phyloP scores from a whole-genome alignment of 2,113 vertebrate genomes.

The Tenebrosternarchus preto region DNA sequence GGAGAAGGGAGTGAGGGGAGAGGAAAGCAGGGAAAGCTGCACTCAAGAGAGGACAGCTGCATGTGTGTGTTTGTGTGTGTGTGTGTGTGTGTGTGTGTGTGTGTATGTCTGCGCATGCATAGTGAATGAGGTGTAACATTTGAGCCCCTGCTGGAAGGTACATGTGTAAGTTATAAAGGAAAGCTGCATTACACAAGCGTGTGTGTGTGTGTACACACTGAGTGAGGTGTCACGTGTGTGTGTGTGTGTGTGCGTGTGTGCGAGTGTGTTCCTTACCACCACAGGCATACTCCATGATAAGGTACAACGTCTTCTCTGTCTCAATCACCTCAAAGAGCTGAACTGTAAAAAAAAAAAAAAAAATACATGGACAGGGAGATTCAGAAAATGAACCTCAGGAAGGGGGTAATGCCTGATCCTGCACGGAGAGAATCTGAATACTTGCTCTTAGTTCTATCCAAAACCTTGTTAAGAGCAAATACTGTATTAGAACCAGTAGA shows the following conservation, averaged over 20 bases:
- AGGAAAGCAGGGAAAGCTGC: neutral
- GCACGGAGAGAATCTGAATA: too few relatives aligned
- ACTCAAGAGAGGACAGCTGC: neutral
- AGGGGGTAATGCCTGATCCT: too few relatives aligned
- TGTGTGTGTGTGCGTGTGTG: neutral
- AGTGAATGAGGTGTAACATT: slow-evolving; percentile 15
- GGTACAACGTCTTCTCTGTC: slow-evolving; percentile 89
- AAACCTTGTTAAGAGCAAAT: too few relatives aligned
- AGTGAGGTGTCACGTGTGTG: neutral
- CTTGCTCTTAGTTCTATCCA: too few relatives aligned
- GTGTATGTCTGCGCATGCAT: neutral
- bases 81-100: neutral
- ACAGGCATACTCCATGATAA: slow-evolving; percentile 91
- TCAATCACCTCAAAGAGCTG: slow-evolving; percentile 92
- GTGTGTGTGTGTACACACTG: neutral
- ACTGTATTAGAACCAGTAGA: too few relatives aligned
- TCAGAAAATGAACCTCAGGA: neutral
- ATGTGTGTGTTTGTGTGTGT: neutral
- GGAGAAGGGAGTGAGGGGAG: slow-evolving; percentile 12
- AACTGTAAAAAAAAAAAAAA: slow-evolving; percentile 70
- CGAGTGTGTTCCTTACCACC: slow-evolving; percentile 67
- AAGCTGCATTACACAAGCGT: neutral
- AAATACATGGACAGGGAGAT: slow-evolving; percentile 30
- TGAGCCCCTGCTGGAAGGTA: slow-evolving; percentile 28
- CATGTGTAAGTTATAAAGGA: slow-evolving; percentile 23